These are phyloP conservation scores for Urosaurus nigricauda DNA, from an alignment of 2,797 vertebrate species.

Conservation along the genomic window DNA sequence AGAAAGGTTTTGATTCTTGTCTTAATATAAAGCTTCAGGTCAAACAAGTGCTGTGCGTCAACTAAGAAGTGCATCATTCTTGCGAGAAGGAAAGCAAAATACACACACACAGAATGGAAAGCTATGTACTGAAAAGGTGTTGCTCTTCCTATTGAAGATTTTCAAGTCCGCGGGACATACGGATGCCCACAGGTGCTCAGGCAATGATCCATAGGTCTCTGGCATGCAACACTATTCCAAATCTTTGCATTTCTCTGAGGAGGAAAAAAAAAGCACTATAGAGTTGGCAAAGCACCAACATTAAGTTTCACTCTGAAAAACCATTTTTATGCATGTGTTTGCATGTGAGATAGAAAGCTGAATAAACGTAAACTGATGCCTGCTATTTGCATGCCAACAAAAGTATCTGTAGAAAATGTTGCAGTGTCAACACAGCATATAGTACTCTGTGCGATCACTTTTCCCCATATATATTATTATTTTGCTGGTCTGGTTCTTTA, in stretches of 20 bases:
- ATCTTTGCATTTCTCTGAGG: not conserved
- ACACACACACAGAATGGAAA: too few relatives aligned
- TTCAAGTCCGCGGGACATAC: not conserved
- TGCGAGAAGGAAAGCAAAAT: slow-evolving; percentile 18
- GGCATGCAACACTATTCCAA: not conserved
- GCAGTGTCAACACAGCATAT: not conserved
- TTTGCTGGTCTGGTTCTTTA: not conserved
- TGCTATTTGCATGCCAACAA: not conserved
- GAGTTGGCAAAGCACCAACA: not conserved
- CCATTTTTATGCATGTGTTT: not conserved
- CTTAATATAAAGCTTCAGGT: slow-evolving; percentile 13
- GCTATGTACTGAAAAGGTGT: not conserved
- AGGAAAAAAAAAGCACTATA: not conserved
- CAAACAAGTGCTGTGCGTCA: slow-evolving; percentile 38
- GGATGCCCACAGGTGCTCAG: not conserved
- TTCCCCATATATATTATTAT: not conserved
- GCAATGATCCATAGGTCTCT: not conserved
- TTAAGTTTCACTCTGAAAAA: not conserved
- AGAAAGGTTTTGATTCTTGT: slow-evolving; percentile 19
- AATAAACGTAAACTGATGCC: not conserved
- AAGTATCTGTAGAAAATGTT: not conserved
- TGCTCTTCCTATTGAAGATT: not conserved
- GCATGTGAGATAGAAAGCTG: not conserved
- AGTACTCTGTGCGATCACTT: not conserved
- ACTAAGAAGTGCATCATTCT: slow-evolving; percentile 34